phyloP scores from a whole-genome alignment of 2,888 invertebrate genomes.

The Nysson spinosus region DNA sequence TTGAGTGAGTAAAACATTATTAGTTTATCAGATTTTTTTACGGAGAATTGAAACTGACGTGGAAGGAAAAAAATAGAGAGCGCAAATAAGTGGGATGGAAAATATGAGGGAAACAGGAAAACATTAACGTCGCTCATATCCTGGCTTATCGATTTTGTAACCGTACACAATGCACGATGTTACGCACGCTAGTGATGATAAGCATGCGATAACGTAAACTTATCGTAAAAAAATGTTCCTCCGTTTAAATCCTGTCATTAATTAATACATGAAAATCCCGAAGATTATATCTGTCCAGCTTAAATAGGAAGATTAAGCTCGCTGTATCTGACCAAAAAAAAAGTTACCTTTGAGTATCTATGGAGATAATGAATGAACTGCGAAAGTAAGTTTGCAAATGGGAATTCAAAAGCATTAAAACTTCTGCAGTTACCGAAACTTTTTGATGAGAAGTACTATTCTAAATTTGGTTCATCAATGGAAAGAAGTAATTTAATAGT shows the following conservation, averaged over 20 bases:
- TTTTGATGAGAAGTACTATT: no score
- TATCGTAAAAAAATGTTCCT: conserved; percentile 34
- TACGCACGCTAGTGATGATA: conserved; percentile 31
- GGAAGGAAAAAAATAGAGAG: not conserved
- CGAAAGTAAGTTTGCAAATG: no score
- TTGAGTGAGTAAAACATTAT: no score
- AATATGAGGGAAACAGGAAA: conserved; percentile 7
- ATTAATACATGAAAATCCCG: conserved; percentile 30
- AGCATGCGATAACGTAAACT: conserved; percentile 39
- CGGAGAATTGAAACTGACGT: no score
- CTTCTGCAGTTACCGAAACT: no score
- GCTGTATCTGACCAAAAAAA: no score
- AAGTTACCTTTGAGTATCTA: no score
- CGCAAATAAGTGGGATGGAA: conserved; percentile 14
- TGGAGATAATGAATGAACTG: no score
- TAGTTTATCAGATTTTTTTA: no score
- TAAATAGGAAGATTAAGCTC: conserved; percentile 5
- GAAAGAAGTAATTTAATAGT: no score
- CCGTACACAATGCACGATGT: conserved; percentile 15
- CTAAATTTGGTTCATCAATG: no score
- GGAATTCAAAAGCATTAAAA: no score
- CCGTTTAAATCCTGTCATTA: conserved; percentile 46
- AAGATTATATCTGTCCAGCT: conserved; percentile 23
- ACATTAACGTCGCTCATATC: conserved; percentile 60
- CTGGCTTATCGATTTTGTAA: conserved; percentile 54